Percentiles rank a stretch among this genome's conserved stretches.
Conservation (phyloP, 2,888 invertebrate genomes). For the Leuctra nigra region DNA sequence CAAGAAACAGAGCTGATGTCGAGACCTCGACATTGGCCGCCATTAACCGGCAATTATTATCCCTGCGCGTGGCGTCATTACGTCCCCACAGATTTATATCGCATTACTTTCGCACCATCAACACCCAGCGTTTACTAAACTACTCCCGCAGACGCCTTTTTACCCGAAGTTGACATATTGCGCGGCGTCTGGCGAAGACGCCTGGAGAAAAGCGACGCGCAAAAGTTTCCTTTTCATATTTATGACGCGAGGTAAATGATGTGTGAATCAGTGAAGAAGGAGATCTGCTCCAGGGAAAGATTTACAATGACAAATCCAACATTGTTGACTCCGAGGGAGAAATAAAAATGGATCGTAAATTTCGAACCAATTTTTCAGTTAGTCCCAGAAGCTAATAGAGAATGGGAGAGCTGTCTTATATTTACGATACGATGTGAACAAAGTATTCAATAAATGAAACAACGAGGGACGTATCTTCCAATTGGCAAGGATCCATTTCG, state of each 20-base stretch:
- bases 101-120: constrained; percentile 15
- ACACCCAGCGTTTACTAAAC: not conserved
- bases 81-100: constrained; percentile 13
- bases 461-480: not conserved
- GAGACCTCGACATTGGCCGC: too few species aligned
- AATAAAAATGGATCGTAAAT: not conserved
- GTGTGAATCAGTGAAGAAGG: constrained; percentile 12
- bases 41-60: constrained; percentile 11
- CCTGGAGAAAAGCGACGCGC: not conserved
- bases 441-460: constrained; percentile 1
- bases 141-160: not conserved
- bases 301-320: constrained; percentile 15
- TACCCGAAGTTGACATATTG: constrained; percentile 1
- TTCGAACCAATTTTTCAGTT: not conserved
- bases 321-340: not conserved
- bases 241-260: constrained; percentile 16
- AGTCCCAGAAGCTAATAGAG: not conserved
- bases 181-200: not conserved
- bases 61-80: not conserved
- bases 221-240: constrained; percentile 11
- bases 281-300: not conserved
- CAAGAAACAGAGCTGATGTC: too few species aligned
- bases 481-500: constrained; percentile 12
- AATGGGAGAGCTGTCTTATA: not conserved
- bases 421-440: constrained; percentile 1